Evolutionary conservation across 2,888 invertebrate species (phyloP), one percentile per base, ranked within the genome.

Genomic region (Polyploca ridens): DNA sequence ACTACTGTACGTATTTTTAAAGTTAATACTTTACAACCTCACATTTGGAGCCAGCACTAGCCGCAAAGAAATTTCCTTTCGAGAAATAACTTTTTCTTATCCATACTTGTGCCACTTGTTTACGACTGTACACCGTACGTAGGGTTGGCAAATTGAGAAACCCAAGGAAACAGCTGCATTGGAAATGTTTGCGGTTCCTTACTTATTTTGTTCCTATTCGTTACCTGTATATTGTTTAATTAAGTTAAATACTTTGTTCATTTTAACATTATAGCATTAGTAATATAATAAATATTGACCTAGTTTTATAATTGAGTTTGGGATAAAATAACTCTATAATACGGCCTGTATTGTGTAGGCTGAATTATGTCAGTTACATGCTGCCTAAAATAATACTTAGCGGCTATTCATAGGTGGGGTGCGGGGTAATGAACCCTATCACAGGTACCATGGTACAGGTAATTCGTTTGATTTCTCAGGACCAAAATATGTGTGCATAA

Each of bases 21-120:
- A 46, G n/a, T 46, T 5, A 5, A 1, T n/a, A n/a, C 10, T 6
- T 46, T 46, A 46, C 46, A 3, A n/a, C 46, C 46, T n/a, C 46
- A 46, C n/a, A 46, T 46, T 46, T 10, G n/a, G 5, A 46, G n/a
- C 46, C n/a, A n/a, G n/a, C 46, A n/a, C 46, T 46, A n/a, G 46
- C 46, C 7, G n/a, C 46, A 46, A 46, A 46, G n/a, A 46, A 6
- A 46, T 46, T 46, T n/a, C 46, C 46, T 46, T 46, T 46, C n/a
- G n/a, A 46, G 46, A 46, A 46, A 46, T 46, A 46, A 46, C 5
- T n/a, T 46, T 46, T 46, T 46, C n/a, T 46, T 46, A 46, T 46
- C n/a, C 46, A 46, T 46, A 46, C n/a, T n/a, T 46, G n/a, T n/a
- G 46, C 1, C n/a, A 46, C n/a, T 46, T 46, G 46, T 46, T 46